Evolutionary conservation across 23 tunicate species (phyloP).

Genomic region (Aplidium turbinatum): DNA sequence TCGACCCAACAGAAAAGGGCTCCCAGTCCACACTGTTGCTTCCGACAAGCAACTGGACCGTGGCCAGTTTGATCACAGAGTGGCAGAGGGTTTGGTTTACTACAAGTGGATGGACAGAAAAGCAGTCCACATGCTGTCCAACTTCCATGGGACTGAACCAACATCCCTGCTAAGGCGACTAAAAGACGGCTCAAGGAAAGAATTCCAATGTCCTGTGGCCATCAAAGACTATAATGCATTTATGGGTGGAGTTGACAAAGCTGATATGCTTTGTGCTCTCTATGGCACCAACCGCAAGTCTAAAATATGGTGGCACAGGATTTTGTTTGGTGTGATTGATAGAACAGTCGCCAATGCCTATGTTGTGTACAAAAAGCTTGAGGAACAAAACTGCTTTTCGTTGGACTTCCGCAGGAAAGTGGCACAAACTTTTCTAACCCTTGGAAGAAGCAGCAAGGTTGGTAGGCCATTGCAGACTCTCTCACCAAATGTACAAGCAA

Average conservation of each 20-base stretch:
- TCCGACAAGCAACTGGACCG: not conserved
- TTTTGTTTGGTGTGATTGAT: constrained; percentile 27
- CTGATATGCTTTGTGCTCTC: constrained; percentile 5
- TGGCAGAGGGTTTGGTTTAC: not conserved
- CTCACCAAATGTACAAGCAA: too few species aligned
- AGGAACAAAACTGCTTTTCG: not conserved
- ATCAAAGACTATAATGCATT: constrained; percentile 15
- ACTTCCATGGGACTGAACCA: not conserved
- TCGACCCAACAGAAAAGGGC: constrained; percentile 12
- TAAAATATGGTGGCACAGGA: constrained; percentile 21
- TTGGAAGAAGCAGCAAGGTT: constrained; percentile 11
- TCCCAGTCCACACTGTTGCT: constrained; percentile 3
- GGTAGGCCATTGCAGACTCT: too few species aligned
- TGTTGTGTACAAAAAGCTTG: constrained; percentile 1
- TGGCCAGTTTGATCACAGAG: constrained; percentile 18
- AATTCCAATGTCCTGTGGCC: not conserved
- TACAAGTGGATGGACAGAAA: constrained; percentile 18
- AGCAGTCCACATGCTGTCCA: constrained; percentile 36
- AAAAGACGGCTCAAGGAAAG: constrained; percentile 1
- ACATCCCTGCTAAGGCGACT: not conserved
- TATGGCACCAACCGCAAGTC: constrained; percentile 13
- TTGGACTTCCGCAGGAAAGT: constrained; percentile 6
- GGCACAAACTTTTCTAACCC: constrained; percentile 18
- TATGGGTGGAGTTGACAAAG: constrained; percentile 28
- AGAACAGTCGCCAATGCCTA: constrained; percentile 11